A percentile compares a stretch with the other conserved stretches of the same genome.
Conservation (phyloP, 2,888 invertebrate species). For the Dusona sp. region DNA sequence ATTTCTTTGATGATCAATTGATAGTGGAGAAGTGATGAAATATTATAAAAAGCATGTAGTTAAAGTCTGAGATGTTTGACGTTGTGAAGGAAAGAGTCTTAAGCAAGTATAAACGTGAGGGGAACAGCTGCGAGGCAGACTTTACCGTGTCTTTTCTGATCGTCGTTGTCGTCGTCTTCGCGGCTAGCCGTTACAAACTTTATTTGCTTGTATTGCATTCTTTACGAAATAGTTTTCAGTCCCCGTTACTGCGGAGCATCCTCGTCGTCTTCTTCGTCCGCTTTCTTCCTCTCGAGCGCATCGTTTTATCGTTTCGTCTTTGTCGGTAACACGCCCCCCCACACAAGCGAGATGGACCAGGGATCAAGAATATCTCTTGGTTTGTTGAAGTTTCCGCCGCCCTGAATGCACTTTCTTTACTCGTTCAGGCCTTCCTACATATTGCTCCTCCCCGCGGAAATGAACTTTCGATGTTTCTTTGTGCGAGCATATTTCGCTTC, state of each 20-base stretch:
- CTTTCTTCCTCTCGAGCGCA: constrained; percentile 22
- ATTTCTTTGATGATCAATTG: constrained; percentile 34
- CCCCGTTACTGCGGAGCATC: constrained; percentile 71
- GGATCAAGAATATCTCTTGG: constrained; percentile 80
- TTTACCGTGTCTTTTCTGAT: constrained; percentile 62
- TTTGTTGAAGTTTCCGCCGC: constrained; percentile 60
- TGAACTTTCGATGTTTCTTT: constrained; percentile 36
- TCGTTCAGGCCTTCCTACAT: not conserved
- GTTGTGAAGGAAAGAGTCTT: constrained; percentile 46
- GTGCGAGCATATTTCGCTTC: not conserved
- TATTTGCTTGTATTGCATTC: constrained; percentile 83
- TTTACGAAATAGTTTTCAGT: constrained; percentile 79
- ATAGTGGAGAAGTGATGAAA: constrained; percentile 53
- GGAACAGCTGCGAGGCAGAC: constrained; percentile 82
- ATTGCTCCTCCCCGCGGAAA: constrained; percentile 35
- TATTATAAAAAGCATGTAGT: constrained; percentile 38
- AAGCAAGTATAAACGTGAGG: constrained; percentile 60
- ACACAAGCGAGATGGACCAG: constrained; percentile 69
- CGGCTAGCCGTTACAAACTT: constrained; percentile 72
- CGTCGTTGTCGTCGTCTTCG: constrained; percentile 50
- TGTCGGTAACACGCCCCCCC: constrained; percentile 55
- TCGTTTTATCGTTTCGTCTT: constrained; percentile 11
- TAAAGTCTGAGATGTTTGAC: constrained; percentile 7
- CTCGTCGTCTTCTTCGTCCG: constrained; percentile 37
- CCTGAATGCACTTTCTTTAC: constrained; percentile 45